Evolutionary conservation across 2,797 vertebrate genomes (phyloP).

Genomic region (Naso thynnoides): DNA sequence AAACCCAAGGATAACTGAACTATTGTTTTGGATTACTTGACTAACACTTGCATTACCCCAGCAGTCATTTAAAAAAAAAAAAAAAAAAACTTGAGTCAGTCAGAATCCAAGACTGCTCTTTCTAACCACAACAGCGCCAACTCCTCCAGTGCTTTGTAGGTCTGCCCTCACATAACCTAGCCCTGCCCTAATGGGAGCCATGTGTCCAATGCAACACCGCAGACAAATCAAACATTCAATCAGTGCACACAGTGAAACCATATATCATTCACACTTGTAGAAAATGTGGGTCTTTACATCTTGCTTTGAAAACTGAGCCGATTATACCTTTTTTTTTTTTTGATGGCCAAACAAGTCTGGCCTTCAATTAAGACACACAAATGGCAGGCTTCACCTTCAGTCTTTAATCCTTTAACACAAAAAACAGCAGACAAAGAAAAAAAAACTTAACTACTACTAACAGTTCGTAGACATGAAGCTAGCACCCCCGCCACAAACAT

Average conservation of each 20-base stretch:
- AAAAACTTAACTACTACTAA: slow-evolving; percentile 42
- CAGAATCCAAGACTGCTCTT: slow-evolving; percentile 57
- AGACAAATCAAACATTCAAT: slow-evolving; percentile 71
- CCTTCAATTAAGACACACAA: slow-evolving; percentile 63
- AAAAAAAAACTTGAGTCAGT: slow-evolving; percentile 65
- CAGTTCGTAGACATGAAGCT: slow-evolving; percentile 37
- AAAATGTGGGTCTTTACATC: slow-evolving; percentile 71
- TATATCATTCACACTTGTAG: slow-evolving; percentile 63
- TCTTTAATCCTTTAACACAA: slow-evolving; percentile 26
- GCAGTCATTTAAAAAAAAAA: slow-evolving; percentile 71
- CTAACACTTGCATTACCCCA: slow-evolving; percentile 40
- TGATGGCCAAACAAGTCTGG: slow-evolving; percentile 52
- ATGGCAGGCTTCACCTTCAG: slow-evolving; percentile 50
- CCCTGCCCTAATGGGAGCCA: slow-evolving; percentile 73
- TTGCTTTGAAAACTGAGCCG: slow-evolving; percentile 54
- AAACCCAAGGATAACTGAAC: slow-evolving; percentile 36
- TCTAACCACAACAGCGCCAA: slow-evolving; percentile 68
- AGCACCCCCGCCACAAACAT: slow-evolving; percentile 48
- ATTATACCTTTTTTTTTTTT: slow-evolving; percentile 47
- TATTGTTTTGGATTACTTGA: slow-evolving; percentile 43
- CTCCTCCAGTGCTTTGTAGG: slow-evolving; percentile 50
- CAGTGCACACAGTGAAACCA: slow-evolving; percentile 67
- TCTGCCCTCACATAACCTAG: slow-evolving; percentile 72
- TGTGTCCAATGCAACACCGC: slow-evolving; percentile 63
- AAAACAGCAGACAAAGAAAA: slow-evolving; percentile 21